Base-by-base conservation (phyloP, 2,888 invertebrate genomes). In the Sinotaia quadrata region DNA sequence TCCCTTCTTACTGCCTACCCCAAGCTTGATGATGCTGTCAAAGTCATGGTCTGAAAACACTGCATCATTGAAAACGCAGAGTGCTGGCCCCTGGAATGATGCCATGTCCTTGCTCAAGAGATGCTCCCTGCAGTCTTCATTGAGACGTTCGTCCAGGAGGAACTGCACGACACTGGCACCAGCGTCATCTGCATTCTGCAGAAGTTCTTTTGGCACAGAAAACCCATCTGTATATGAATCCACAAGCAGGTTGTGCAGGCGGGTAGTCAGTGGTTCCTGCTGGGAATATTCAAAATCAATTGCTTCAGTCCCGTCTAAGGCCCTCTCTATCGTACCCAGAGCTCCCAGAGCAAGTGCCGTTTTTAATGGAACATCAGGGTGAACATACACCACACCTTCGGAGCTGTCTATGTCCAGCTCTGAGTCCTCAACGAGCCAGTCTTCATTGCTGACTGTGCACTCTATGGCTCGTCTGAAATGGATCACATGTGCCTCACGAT, bases 101-200 rank as follows among this genome's bases (percentile, higher is more conserved):
- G 67, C 73, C 81, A 85, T 82, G 2, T 73, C 77, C 56, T 77
- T 75, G 70, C 79, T 75, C 8, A 84, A 69, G 41, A 84, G 71
- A 31, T 73, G 41, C 41, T 41, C 41, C 18, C 69, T 71, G 36
- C 59, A 56, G 57, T 78, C 73, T 33, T 67, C 49, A 62, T 82
- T 81, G 12, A 73, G 41, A 12, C 41, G 41, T 18, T 41, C 41
- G 41, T 41, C 41, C 8, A 41, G 41, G 18, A 41, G 41, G 41
- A 41, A 41, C 18, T 41, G 8, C 10, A 41, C 41, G 8, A 12
- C 41, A 12, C 10, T 41, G 41, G 10, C 41, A 8, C 79, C 80
- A 7, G 84, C 84, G 73, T 84, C 84, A 67, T 84, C 84, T n/a
- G 83, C 83, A 75, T 84, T 84, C 61, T 84, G 84, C 7, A 84